These are phyloP conservation scores for Scotopteryx bipunctaria DNA, from an alignment of 2,888 invertebrate genomes.

Conservation along the genomic window DNA sequence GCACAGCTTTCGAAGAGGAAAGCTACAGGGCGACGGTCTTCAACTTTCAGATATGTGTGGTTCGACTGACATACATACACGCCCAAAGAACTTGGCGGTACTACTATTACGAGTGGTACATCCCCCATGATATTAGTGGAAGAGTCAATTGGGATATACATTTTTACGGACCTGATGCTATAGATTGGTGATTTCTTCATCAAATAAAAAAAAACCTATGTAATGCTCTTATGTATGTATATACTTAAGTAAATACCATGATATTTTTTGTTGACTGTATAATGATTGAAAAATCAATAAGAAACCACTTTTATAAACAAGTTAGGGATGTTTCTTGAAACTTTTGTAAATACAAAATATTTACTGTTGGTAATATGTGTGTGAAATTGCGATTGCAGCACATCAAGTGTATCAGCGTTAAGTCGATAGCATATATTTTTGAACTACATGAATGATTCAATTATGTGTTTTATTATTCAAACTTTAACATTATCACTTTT, in stretches of 20 bases:
- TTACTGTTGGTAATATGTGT: not conserved
- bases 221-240: too few species aligned
- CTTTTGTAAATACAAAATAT: not conserved
- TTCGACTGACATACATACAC: not conserved
- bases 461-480: not conserved
- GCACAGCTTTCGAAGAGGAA: not conserved
- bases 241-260: too few species aligned
- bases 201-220: too few species aligned
- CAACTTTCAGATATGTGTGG: conserved; percentile 23
- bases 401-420: not conserved
- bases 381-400: too few species aligned
- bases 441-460: not conserved
- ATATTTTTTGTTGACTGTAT: too few species aligned
- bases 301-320: conserved; percentile 2
- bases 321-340: not conserved
- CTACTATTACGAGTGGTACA: conserved; percentile 3
- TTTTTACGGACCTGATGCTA: not conserved
- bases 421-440: not conserved
- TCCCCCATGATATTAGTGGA: not conserved
- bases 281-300: too few species aligned
- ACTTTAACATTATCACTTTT: not conserved
- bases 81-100: not conserved
- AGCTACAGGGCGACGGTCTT: conserved; percentile 7
- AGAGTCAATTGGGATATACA: conserved; percentile 2
- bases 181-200: not conserved